Evolutionary conservation across 2,888 invertebrate species (phyloP), one percentile per base, ranked within the genome.

Genomic region (Temnothorax rugatulus): DNA sequence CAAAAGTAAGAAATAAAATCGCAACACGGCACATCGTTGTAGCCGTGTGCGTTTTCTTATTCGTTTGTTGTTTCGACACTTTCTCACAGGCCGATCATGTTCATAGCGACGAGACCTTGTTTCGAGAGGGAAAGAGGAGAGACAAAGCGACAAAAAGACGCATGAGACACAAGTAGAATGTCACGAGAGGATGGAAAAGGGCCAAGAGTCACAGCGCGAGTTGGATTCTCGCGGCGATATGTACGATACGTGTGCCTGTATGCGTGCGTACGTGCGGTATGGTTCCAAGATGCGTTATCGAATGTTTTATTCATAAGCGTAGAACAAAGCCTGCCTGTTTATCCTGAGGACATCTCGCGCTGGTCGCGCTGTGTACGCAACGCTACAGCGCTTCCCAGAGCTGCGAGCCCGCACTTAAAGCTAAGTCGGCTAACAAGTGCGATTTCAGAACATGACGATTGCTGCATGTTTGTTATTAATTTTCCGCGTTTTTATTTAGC

Each of bases 271-370:
- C 87, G 91, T 90, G 90, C 90, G 87, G 87, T 91, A 89, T 88
- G 86, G 90, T 87, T 89, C 90, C 88, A 90, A 94, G 94, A 94
- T 94, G 93, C 93, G 93, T 94, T 94, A 94, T 94, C 94, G 94
- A 93, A 94, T 94, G 94, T 94, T 94, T 94, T 94, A 94, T 94
- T 94, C 94, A 94, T 94, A 92, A 94, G 93, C 89, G 89, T 92
- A 92, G 93, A 94, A 94, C 94, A 94, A 94, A 94, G 94, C 93
- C 92, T 91, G 94, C 83, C 85, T 92, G 92, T 92, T 94, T 94
- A 94, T 94, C 94, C 92, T 92, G 94, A 93, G 94, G 94, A 94
- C 94, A 94, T 94, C 94, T 94, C 90, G 82, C 90, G 79, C 41
- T 79, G 69, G 85, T 82, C 73, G 85, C 90, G 77, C 77, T 87